Percentiles rank a stretch among this genome's conserved stretches.
phyloP scores from a whole-genome alignment of 2,888 invertebrate species.

The Zaprionus lineosus region DNA sequence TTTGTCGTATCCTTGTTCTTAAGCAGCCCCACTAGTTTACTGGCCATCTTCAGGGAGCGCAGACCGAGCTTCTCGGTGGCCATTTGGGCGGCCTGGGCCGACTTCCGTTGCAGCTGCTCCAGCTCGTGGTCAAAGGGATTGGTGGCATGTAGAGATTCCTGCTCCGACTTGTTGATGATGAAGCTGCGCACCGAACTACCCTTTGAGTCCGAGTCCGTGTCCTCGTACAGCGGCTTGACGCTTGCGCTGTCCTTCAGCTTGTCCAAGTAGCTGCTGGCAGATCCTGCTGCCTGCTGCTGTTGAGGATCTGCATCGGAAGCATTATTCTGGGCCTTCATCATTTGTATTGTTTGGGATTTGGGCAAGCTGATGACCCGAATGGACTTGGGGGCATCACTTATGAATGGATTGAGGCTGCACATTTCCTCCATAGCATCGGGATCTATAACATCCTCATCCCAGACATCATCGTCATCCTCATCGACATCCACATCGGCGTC shows the following conservation, averaged over 20 bases:
- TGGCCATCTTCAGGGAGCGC: constrained; percentile 72
- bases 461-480: constrained; percentile 70
- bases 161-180: constrained; percentile 79
- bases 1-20: constrained; percentile 24
- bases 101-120: constrained; percentile 84
- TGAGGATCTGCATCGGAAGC: constrained; percentile 53
- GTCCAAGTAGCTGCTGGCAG: constrained; percentile 75
- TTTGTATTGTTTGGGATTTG: constrained; percentile 77
- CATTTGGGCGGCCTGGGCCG: constrained; percentile 61
- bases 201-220: constrained; percentile 82
- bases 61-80: constrained; percentile 78
- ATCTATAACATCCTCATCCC: constrained; percentile 60
- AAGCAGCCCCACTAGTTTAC: constrained; percentile 72
- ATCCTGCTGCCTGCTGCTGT: constrained; percentile 39
- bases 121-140: constrained; percentile 83
- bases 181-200: constrained; percentile 81
- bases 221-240: constrained; percentile 80
- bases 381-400: constrained; percentile 81
- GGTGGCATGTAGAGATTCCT: constrained; percentile 82
- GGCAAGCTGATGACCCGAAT: constrained; percentile 81
- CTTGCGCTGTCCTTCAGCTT: constrained; percentile 73
- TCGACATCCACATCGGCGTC: constrained; percentile 61
- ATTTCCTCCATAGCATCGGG: constrained; percentile 73
- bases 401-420: constrained; percentile 72
- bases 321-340: constrained; percentile 67